A percentile compares a stretch with the other conserved stretches of the same genome.
Conservation (phyloP, 1,140 invertebrate genomes). For the Ylistrum balloti region DNA sequence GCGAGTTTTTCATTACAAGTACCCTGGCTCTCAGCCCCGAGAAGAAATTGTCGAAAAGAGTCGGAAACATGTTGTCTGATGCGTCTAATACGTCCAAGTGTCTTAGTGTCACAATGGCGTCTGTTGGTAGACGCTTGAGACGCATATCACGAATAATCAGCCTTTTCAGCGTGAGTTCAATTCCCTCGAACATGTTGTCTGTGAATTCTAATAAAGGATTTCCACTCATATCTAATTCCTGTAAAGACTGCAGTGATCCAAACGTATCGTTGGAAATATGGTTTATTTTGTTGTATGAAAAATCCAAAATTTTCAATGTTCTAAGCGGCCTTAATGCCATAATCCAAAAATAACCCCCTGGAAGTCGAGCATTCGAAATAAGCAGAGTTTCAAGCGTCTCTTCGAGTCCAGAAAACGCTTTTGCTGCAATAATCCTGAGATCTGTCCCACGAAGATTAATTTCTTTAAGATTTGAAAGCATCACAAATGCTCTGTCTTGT, state of each 20-base stretch:
- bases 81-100: constrained; percentile 42
- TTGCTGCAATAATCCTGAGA: constrained; percentile 8
- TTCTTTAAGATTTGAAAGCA: constrained; percentile 16
- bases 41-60: not conserved
- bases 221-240: constrained; percentile 46
- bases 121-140: not conserved
- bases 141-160: constrained; percentile 39
- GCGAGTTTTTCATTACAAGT: not conserved
- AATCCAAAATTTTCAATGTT: constrained; percentile 42
- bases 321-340: constrained; percentile 21
- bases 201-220: constrained; percentile 45
- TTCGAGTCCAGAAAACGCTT: constrained; percentile 44
- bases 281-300: constrained; percentile 47
- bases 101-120: not conserved
- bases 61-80: constrained; percentile 8
- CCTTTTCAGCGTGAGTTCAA: constrained; percentile 39
- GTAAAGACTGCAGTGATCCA: constrained; percentile 5
- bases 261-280: constrained; percentile 52
- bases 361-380: constrained; percentile 26
- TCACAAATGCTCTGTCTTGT: constrained; percentile 12
- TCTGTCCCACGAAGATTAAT: constrained; percentile 34
- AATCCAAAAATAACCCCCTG: constrained; percentile 41
- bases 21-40: not conserved
- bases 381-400: constrained; percentile 23
- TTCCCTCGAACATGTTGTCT: constrained; percentile 49